Conservation (phyloP, 1,140 invertebrate species). For the Cylas formicarius region DNA sequence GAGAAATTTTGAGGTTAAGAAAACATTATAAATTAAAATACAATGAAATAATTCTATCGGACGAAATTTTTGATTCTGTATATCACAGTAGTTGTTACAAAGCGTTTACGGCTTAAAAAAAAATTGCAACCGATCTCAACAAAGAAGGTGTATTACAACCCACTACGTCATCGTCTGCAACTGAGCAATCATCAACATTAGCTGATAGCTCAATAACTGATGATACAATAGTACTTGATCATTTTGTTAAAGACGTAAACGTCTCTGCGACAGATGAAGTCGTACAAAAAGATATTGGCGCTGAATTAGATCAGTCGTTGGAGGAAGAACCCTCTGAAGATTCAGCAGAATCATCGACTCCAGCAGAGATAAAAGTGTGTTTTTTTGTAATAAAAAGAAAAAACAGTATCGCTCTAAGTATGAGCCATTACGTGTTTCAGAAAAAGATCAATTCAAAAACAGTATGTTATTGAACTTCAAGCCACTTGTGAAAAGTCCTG, state of each 20-base stretch:
- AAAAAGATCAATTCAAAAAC: conserved; percentile 8
- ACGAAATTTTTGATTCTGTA: conserved; percentile 12
- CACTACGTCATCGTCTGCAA: conserved; percentile 17
- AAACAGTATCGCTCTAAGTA: conserved; percentile 15
- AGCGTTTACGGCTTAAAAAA: conserved; percentile 21
- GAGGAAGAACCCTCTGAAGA: conserved; percentile 19
- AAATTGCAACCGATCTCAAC: conserved; percentile 20
- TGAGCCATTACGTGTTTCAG: conserved; percentile 17
- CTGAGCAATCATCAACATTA: conserved; percentile 18
- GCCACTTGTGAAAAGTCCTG: conserved; percentile 13
- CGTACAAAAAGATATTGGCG: conserved; percentile 25
- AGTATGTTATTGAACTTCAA: conserved; percentile 13
- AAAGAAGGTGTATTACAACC: conserved; percentile 19
- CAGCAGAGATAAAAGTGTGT: conserved; percentile 22
- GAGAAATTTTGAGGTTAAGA: conserved; percentile 15
- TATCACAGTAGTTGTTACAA: conserved; percentile 26
- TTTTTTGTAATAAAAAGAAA: conserved; percentile 22
- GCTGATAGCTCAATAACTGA: conserved; percentile 16
- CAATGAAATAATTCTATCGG: conserved; percentile 10
- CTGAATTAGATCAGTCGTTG: conserved; percentile 23
- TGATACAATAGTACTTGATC: conserved; percentile 22
- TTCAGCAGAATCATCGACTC: too few species aligned
- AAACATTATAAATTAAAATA: conserved; percentile 14
- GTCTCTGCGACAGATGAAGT: conserved; percentile 19
- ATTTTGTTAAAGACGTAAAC: conserved; percentile 21